Evolutionary conservation across 2,888 invertebrate species (phyloP).

Genomic region (Nineta flava): DNA sequence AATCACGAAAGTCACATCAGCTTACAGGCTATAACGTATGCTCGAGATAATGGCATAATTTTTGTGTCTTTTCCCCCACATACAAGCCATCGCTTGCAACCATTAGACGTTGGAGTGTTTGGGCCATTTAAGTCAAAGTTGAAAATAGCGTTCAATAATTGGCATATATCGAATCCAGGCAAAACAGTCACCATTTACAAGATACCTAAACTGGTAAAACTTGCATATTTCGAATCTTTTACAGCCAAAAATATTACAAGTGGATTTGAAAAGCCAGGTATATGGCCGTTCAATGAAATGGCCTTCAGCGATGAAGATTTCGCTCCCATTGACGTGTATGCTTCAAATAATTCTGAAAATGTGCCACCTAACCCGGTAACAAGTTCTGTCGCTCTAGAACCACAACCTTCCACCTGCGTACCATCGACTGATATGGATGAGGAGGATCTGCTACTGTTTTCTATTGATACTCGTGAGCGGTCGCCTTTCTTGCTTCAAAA

Average conservation of each 20-base stretch:
- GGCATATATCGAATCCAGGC: slow-evolving; percentile 17
- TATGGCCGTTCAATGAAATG: slow-evolving; percentile 14
- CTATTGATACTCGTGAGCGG: too few relatives aligned
- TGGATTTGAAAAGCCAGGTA: slow-evolving; percentile 14
- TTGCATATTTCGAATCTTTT: slow-evolving; percentile 9
- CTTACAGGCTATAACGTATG: slow-evolving; percentile 17
- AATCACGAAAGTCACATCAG: slow-evolving; percentile 20
- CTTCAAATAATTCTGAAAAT: too few relatives aligned
- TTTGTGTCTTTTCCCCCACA: slow-evolving; percentile 21
- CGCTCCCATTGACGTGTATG: slow-evolving; percentile 10
- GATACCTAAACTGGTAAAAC: slow-evolving; percentile 10
- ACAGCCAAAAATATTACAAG: slow-evolving; percentile 11
- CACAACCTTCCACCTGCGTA: too few relatives aligned
- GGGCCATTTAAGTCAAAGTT: slow-evolving; percentile 19
- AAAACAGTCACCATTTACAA: slow-evolving; percentile 14
- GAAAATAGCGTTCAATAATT: slow-evolving; percentile 13
- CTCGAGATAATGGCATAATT: slow-evolving; percentile 20
- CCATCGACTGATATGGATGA: too few relatives aligned
- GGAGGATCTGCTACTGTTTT: too few relatives aligned
- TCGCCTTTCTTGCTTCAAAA: too few relatives aligned
- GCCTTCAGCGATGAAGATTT: slow-evolving; percentile 13
- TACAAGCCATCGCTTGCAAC: slow-evolving; percentile 19
- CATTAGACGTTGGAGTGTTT: slow-evolving; percentile 17
- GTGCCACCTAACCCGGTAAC: too few relatives aligned
- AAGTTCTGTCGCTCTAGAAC: too few relatives aligned